Evolutionary conservation across 1,140 invertebrate genomes (phyloP).

Genomic region (Hylaeus anthracinus): DNA sequence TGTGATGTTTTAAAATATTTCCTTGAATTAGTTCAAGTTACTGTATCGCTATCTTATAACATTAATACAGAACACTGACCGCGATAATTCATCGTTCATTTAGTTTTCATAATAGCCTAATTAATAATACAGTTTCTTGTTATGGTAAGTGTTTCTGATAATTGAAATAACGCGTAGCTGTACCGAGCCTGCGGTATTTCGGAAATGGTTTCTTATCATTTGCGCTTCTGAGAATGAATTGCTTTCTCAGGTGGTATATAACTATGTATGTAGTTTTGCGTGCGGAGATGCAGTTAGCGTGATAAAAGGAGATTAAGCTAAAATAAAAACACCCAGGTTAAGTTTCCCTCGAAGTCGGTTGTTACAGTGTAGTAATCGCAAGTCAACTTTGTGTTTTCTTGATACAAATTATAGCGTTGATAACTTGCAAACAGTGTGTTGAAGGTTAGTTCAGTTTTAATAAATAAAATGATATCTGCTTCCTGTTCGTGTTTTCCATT

Average conservation of each 20-base stretch:
- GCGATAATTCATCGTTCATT: too few relatives aligned
- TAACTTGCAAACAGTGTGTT: background rate
- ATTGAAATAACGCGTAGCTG: too few relatives aligned
- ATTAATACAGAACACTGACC: too few relatives aligned
- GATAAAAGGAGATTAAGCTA: constrained; percentile 1
- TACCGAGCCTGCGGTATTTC: background rate
- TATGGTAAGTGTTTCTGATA: too few relatives aligned
- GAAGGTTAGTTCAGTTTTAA: too few relatives aligned
- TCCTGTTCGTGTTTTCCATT: background rate
- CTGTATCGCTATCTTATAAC: too few relatives aligned
- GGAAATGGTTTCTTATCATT: background rate
- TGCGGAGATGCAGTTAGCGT: constrained; percentile 14
- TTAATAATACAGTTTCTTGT: too few relatives aligned
- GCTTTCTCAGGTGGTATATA: background rate
- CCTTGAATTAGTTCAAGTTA: too few relatives aligned
- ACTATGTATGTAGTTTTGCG: background rate
- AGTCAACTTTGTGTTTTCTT: background rate
- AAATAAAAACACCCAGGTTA: background rate
- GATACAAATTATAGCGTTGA: background rate
- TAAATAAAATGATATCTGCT: too few relatives aligned
- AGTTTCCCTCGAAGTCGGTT: background rate
- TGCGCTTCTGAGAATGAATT: background rate
- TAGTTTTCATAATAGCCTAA: too few relatives aligned
- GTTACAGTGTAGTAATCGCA: constrained; percentile 1
- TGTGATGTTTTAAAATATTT: too few relatives aligned